Percentiles rank a stretch among this genome's conserved stretches.
These are phyloP conservation scores for Excalfactoria chinensis DNA, from an alignment of 2,113 vertebrate genomes.

Conservation along the genomic window DNA sequence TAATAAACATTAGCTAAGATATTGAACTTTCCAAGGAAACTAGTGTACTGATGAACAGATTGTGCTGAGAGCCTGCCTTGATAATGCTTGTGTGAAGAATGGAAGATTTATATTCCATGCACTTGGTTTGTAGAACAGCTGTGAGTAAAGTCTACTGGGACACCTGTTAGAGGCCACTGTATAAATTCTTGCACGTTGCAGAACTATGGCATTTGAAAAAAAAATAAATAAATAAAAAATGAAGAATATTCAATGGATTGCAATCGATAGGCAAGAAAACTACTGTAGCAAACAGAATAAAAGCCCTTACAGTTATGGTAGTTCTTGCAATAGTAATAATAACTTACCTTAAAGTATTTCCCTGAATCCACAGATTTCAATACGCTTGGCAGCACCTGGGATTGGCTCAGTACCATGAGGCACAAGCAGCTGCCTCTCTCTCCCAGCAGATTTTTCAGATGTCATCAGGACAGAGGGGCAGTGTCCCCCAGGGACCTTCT, in stretches of 20 bases:
- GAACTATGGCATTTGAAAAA: not conserved
- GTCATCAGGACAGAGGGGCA: conserved; percentile 38
- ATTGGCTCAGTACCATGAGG: not conserved
- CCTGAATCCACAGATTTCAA: not conserved
- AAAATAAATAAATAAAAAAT: not conserved
- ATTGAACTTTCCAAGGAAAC: conserved; percentile 60
- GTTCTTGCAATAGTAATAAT: not conserved
- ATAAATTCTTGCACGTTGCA: conserved; percentile 47
- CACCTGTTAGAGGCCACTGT: conserved; percentile 54
- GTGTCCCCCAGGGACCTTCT: not conserved
- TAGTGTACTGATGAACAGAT: conserved; percentile 56
- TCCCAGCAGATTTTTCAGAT: conserved; percentile 54
- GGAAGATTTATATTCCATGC: conserved; percentile 63
- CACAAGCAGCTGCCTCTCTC: conserved; percentile 50
- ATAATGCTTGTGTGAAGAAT: conserved; percentile 41
- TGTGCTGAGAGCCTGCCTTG: conserved; percentile 28
- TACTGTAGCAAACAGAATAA: conserved; percentile 26
- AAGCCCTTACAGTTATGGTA: conserved; percentile 4
- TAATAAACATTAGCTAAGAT: conserved; percentile 74
- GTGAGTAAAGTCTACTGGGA: conserved; percentile 56
- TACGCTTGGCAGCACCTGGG: conserved; percentile 39
- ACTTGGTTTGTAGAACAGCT: conserved; percentile 60
- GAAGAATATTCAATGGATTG: conserved; percentile 30
- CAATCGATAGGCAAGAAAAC: conserved; percentile 49
- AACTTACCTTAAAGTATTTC: not conserved